A percentile compares a stretch with the other conserved stretches of the same genome.
Conservation (phyloP, 2,888 invertebrate genomes). For the Celastrina argiolus region DNA sequence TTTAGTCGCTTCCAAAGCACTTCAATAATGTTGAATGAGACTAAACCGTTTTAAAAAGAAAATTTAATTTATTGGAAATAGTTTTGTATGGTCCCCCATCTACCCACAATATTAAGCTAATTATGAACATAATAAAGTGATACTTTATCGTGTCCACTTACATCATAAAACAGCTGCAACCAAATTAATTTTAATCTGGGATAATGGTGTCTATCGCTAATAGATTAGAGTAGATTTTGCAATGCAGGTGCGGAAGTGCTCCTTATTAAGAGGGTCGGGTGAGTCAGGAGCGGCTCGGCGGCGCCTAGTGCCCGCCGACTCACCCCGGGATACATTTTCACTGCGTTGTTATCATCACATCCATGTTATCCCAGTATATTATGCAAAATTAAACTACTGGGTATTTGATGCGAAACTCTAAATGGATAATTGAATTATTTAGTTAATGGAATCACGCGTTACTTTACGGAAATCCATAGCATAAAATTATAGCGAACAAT, state of each 20-base stretch:
- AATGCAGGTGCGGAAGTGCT: slow-evolving; percentile 35
- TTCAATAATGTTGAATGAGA: too few relatives aligned
- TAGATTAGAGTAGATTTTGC: slow-evolving; percentile 6
- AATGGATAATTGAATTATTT: too few relatives aligned
- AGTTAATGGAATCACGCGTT: too few relatives aligned
- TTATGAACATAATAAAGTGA: background rate
- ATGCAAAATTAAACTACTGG: slow-evolving; percentile 48
- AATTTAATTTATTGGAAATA: too few relatives aligned
- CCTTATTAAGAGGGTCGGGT: slow-evolving; percentile 57
- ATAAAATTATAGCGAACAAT: too few relatives aligned
- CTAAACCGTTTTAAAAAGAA: too few relatives aligned
- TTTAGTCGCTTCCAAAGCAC: too few relatives aligned
- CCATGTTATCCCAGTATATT: slow-evolving; percentile 51
- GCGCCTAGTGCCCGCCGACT: slow-evolving; percentile 52
- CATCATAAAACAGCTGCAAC: slow-evolving; percentile 14
- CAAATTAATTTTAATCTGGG: background rate
- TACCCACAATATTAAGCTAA: background rate
- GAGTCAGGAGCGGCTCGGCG: slow-evolving; percentile 62
- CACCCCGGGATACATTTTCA: slow-evolving; percentile 43
- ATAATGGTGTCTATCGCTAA: background rate
- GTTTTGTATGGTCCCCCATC: background rate
- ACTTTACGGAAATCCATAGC: too few relatives aligned
- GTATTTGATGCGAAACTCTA: too few relatives aligned
- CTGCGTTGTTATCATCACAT: slow-evolving; percentile 43
- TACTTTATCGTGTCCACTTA: background rate